Evolutionary conservation across 2,797 vertebrate genomes (phyloP).

Genomic region (Urocyon cinereoargenteus): DNA sequence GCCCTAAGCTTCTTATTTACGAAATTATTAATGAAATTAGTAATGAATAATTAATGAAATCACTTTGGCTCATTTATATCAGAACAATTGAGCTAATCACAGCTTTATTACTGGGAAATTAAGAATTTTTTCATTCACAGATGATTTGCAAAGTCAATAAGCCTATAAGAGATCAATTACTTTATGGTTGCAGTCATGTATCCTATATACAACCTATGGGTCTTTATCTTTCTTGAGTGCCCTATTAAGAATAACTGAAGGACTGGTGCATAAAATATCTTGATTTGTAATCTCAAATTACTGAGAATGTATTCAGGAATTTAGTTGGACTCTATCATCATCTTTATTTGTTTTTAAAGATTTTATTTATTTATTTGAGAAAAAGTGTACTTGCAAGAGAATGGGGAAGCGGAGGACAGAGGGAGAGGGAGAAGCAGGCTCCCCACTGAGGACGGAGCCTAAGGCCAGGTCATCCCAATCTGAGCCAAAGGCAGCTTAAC

Average conservation of each 20-base stretch:
- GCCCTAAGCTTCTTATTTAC: background rate
- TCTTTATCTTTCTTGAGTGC: conserved; percentile 48
- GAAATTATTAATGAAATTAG: conserved; percentile 2
- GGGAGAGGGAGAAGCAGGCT: background rate
- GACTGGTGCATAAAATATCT: background rate
- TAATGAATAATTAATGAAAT: background rate
- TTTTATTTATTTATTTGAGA: background rate
- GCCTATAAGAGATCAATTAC: background rate
- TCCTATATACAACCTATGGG: background rate
- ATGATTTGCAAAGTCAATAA: conserved; percentile 56
- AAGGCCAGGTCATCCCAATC: background rate
- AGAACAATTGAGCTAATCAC: background rate
- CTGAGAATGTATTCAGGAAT: background rate
- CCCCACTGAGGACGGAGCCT: background rate
- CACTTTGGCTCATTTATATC: conserved; percentile 9
- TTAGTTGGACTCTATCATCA: background rate
- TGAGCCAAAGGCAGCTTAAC: background rate
- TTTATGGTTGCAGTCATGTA: background rate
- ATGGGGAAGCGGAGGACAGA: background rate
- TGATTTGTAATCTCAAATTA: background rate
- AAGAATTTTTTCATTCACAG: conserved; percentile 47
- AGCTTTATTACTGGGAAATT: conserved; percentile 29
- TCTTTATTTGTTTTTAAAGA: background rate
- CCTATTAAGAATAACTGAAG: conserved; percentile 44
- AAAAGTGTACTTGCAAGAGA: background rate